Base-by-base conservation (phyloP, 2,888 invertebrate species). In the Zhengitettix transpicula region DNA sequence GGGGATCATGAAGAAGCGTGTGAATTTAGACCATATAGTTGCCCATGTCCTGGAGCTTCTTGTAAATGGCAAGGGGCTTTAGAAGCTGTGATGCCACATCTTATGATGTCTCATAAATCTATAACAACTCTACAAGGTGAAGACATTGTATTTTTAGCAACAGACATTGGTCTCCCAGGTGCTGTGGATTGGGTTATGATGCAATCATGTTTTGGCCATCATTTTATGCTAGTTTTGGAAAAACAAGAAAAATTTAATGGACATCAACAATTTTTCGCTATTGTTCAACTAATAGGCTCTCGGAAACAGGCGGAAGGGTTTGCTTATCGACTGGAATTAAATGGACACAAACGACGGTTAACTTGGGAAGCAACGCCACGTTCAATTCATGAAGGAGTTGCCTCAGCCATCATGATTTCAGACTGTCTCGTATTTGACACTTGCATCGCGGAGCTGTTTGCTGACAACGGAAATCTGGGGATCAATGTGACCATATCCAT, bases 171-270 rank as follows among this genome's bases (percentile, higher is more conserved):
- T 77, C 81, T 99, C 65, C 98, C 98, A 10, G 99, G 99, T 61
- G 98, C 97, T 42, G 97, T 98, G 11, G 97, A 98, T 74, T 98
- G 97, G 97, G 94, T 94, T 7, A 99, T 99, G 99, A 99, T 99
- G 98, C 99, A 99, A 76, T 95, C 95, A 41, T 99, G 99, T 75
- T 99, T 98, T 73, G 95, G 94, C 60, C 96, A 96, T 72, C 94
- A 98, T 74, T 99, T 99, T 71, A 99, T 99, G 98, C 81, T 99
- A 66, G 98, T 99, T 44, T 80, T 99, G 57, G 99, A 99, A 73
- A 98, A 98, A 72, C 95, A 96, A 75, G 96, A 96, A 70, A 98
- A 98, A 72, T 93, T 87, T 73, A 96, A 98, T 77, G 96, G 93
- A 1, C 91, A 92, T 71, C 93, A 93, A 69, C 93, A 94, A 71